Percentiles rank a stretch among this genome's conserved stretches.
These are phyloP conservation scores for Hymenochirus boettgeri DNA, from an alignment of 2,113 vertebrate species.

Conservation along the genomic window DNA sequence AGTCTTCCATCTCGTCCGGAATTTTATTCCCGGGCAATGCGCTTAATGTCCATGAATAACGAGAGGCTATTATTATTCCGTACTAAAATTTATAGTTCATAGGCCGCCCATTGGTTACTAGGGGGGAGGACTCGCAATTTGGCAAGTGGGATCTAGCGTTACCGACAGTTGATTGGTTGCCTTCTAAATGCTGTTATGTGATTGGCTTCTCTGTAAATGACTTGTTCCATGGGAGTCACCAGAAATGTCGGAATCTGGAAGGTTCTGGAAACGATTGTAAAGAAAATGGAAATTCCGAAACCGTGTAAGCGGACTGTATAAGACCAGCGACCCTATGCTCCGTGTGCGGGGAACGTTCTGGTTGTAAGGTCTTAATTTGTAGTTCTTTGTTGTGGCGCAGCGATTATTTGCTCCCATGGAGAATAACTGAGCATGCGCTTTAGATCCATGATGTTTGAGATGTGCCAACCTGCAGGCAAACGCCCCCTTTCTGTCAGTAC, in stretches of 20 bases:
- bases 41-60: no score
- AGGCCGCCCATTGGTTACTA: no score
- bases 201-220: constrained; percentile 34
- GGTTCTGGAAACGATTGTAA: constrained; percentile 56
- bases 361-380: not conserved
- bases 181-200: no score
- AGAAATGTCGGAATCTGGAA: constrained; percentile 46
- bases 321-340: not conserved
- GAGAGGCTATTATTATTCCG: no score
- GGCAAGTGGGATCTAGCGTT: no score
- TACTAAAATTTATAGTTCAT: no score
- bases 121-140: no score
- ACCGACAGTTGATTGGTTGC: no score
- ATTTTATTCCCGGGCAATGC: no score
- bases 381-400: constrained; percentile 53
- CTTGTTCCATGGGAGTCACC: not conserved
- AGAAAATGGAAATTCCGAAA: no score
- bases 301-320: constrained; percentile 3
- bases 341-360: not conserved
- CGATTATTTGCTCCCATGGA: constrained; percentile 41
- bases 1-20: no score
- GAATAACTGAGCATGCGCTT: constrained; percentile 47
- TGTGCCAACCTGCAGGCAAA: not conserved
- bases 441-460: not conserved
- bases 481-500: no score